Base-by-base conservation (phyloP, 2,113 vertebrate genomes). In the Polypterus senegalus region DNA sequence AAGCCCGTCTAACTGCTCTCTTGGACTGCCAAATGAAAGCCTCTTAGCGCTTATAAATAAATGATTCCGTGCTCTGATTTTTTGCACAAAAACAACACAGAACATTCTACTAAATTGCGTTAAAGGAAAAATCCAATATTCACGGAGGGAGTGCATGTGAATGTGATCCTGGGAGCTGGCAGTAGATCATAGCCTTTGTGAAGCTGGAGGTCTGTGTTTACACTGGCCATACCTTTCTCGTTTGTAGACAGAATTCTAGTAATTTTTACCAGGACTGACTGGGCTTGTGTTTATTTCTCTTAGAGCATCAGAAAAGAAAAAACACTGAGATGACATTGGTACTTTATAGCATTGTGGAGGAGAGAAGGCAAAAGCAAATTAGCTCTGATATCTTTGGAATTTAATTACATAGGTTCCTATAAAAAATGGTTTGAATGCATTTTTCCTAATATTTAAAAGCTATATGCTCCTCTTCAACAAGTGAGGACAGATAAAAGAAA, bases 241-340 rank as follows among this genome's bases (percentile, higher is more conserved):
- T n/a, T 46, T 58, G 47, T 54, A 66, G 64, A 64, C 67, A 63
- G 47, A 57, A 54, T 58, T 63, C 49, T 49, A 44, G 47, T 51
- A 48, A 61, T 58, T 63, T 47, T 58, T 58, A 63, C 46, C 56
- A 59, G 64, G 58, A 54, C 53, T 64, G 53, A 46, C 51, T 57
- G 51, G 46, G n/a, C 43, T 49, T 57, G 54, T 59, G 59, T 61
- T 61, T 63, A 66, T 69, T 66, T 63, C 67, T 54, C 61, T 61
- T 46, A 63, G 54, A 45, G 7, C n/a, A 54, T 51, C 49, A 47
- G 10, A 46, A 48, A 9, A 62, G 11, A 47, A 8, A 3, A 51
- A 64, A 64, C 46, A 57, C 58, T 43, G 48, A 5, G 27, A 57
- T 52, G 47, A 44, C n/a, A 60, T 61, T 7, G 46, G 53, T 11